A percentile compares a stretch with the other conserved stretches of the same genome.
These are phyloP conservation scores for Nysson spinosus DNA, from an alignment of 2,888 invertebrate genomes.

Conservation along the genomic window DNA sequence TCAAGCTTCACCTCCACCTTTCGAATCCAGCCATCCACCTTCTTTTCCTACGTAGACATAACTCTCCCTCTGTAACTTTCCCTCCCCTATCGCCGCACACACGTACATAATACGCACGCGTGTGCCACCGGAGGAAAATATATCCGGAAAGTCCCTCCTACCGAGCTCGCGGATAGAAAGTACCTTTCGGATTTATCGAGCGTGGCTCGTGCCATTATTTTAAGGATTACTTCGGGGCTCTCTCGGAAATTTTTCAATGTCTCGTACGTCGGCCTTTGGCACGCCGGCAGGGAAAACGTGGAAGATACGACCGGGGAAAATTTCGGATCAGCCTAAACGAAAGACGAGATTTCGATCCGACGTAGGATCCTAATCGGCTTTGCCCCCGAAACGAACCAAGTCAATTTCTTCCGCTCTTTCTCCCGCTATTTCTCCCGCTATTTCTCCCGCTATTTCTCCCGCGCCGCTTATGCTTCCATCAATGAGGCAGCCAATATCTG, in stretches of 20 bases:
- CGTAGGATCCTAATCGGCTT: slow-evolving; percentile 58
- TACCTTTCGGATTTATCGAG: slow-evolving; percentile 61
- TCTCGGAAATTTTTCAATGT: slow-evolving; percentile 43
- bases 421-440: background rate
- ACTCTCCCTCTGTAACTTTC: slow-evolving; percentile 11
- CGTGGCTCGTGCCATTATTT: slow-evolving; percentile 61
- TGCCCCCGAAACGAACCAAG: slow-evolving; percentile 46
- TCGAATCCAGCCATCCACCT: slow-evolving; percentile 52
- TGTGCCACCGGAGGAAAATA: slow-evolving; percentile 47
- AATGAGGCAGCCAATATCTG: slow-evolving; percentile 7
- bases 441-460: too few species aligned
- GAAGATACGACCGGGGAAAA: slow-evolving; percentile 18
- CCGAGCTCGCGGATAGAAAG: slow-evolving; percentile 37
- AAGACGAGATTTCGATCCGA: slow-evolving; percentile 52
- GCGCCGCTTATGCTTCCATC: background rate
- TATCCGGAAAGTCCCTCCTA: slow-evolving; percentile 52
- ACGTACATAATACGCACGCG: slow-evolving; percentile 59
- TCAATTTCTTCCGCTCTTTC: slow-evolving; percentile 30
- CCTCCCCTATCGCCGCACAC: slow-evolving; percentile 54
- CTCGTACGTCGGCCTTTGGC: slow-evolving; percentile 41
- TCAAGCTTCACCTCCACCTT: slow-evolving; percentile 38
- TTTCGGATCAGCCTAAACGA: slow-evolving; percentile 36
- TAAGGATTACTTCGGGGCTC: slow-evolving; percentile 50
- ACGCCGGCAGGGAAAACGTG: slow-evolving; percentile 18
- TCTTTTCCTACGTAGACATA: slow-evolving; percentile 48